A percentile compares a stretch with the other conserved stretches of the same genome.
phyloP scores from a whole-genome alignment of 2,888 invertebrate species.

The Lathronympha strigana region DNA sequence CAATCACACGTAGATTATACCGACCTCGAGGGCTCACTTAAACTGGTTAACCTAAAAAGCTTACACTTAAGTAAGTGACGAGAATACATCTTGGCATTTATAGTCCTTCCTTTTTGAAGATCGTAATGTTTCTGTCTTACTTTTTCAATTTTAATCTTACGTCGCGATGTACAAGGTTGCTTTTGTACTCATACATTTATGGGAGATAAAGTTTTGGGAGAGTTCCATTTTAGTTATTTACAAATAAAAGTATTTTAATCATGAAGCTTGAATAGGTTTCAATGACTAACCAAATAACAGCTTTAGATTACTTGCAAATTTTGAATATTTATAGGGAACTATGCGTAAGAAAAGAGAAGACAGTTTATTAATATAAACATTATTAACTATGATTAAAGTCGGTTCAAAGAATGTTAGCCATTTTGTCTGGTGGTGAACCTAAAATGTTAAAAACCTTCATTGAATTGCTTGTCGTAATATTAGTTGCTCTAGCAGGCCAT shows the following conservation, averaged over 20 bases:
- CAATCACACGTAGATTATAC: background rate
- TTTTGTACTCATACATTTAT: background rate
- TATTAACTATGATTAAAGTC: too few species aligned
- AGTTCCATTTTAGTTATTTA: background rate
- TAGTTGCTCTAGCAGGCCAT: too few species aligned
- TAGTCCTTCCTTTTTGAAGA: conserved; percentile 18
- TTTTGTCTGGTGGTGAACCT: too few species aligned
- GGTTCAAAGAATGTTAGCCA: too few species aligned
- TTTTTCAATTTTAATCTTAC: conserved; percentile 6
- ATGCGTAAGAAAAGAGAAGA: too few species aligned
- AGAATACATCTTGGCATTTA: conserved; percentile 34
- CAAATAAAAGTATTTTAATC: conserved; percentile 4
- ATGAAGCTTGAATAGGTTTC: background rate
- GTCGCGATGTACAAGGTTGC: background rate
- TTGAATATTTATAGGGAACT: too few species aligned
- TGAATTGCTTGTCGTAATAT: too few species aligned
- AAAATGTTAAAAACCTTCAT: too few species aligned
- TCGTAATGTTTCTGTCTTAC: conserved; percentile 2
- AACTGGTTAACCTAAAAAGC: background rate
- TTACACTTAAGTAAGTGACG: background rate
- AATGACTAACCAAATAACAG: background rate
- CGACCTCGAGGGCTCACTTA: background rate
- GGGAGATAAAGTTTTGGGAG: background rate
- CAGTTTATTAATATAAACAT: too few species aligned
- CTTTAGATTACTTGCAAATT: background rate